phyloP scores from a whole-genome alignment of 2,113 vertebrate species.

The Chloroceryle aenea region DNA sequence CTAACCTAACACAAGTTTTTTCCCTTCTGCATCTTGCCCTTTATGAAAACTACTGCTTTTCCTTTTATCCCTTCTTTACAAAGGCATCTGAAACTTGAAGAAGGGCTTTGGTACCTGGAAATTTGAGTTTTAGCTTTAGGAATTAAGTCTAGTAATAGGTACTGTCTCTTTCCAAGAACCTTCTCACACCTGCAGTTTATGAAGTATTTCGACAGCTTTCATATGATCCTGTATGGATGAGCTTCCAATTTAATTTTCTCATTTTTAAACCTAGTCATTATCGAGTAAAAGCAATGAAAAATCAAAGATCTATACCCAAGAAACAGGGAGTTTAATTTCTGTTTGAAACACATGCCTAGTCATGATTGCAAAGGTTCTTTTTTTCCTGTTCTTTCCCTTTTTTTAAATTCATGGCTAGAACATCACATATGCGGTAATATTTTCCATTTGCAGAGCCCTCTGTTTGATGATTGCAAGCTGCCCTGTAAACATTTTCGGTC shows the following conservation, averaged over 20 bases:
- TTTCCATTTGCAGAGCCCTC: conserved; percentile 48
- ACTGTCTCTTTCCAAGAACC: neutral
- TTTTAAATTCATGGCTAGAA: neutral
- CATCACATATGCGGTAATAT: conserved; percentile 19
- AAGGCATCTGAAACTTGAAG: neutral
- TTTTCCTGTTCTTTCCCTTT: neutral
- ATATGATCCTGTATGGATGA: neutral
- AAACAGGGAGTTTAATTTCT: conserved; percentile 19
- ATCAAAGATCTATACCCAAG: neutral
- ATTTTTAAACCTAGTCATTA: neutral
- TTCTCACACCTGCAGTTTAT: neutral
- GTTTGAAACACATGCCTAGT: conserved; percentile 12
- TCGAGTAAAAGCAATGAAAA: neutral
- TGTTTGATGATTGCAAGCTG: conserved; percentile 45
- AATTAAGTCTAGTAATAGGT: neutral
- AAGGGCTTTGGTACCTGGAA: neutral
- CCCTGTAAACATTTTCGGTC: conserved; percentile 23
- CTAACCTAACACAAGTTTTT: neutral
- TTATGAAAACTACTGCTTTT: neutral
- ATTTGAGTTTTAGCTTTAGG: neutral
- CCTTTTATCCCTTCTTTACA: neutral
- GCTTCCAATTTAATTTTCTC: neutral
- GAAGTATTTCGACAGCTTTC: neutral
- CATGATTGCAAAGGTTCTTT: neutral
- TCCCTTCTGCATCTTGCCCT: neutral